These are phyloP conservation scores for Uromys caudimaculatus DNA, from an alignment of 2,797 vertebrate species.

Conservation along the genomic window DNA sequence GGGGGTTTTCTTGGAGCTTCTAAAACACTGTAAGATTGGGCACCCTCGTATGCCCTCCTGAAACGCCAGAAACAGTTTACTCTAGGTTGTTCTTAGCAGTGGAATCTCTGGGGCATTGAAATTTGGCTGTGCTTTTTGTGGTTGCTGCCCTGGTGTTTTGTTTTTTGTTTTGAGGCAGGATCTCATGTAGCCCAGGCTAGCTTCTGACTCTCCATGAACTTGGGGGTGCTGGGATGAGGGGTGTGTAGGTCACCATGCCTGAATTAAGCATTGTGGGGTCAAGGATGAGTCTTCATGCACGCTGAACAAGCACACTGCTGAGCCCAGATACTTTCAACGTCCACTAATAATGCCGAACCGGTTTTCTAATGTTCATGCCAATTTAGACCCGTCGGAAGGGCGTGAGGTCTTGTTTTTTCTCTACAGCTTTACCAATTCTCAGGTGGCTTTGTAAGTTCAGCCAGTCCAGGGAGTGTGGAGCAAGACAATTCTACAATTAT, in stretches of 20 bases:
- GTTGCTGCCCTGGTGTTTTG: background rate
- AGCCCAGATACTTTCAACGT: background rate
- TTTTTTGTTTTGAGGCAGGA: background rate
- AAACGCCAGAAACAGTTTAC: background rate
- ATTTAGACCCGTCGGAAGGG: background rate
- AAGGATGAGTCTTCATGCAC: background rate
- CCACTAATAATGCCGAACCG: background rate
- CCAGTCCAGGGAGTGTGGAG: background rate
- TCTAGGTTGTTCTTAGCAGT: background rate
- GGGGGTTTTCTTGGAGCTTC: background rate
- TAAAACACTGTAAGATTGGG: background rate
- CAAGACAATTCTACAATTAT: background rate
- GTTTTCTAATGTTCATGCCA: conserved; percentile 12
- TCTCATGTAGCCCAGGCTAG: background rate
- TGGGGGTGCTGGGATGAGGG: background rate
- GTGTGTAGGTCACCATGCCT: too few relatives aligned
- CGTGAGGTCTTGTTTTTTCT: background rate
- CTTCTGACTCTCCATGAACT: background rate
- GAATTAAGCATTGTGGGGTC: background rate
- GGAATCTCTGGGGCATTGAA: background rate
- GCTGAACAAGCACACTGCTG: background rate
- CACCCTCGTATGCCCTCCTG: background rate
- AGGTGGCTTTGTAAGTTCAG: background rate
- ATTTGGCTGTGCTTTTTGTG: background rate
- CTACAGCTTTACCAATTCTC: background rate